phyloP scores from a whole-genome alignment of 2,888 invertebrate species.

The Hoplodrina blanda region DNA sequence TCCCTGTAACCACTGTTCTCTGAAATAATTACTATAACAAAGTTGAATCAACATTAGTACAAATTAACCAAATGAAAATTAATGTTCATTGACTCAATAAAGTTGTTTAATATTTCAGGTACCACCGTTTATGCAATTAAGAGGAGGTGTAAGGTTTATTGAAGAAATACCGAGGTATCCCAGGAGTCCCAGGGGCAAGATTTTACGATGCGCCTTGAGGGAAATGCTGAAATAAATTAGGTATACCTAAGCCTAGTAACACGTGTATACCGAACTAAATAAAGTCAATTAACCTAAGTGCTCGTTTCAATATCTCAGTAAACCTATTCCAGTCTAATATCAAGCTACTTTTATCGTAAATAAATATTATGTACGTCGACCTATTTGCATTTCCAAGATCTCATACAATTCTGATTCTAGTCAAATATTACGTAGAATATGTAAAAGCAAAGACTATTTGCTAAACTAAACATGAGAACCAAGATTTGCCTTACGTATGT shows the following conservation, averaged over 20 bases:
- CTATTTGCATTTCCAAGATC: constrained; percentile 48
- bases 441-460: constrained; percentile 52
- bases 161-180: constrained; percentile 92
- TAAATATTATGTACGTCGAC: constrained; percentile 36
- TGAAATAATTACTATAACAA: constrained; percentile 8
- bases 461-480: constrained; percentile 51
- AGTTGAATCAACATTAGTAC: constrained; percentile 28
- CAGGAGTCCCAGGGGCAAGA: constrained; percentile 93
- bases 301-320: constrained; percentile 23
- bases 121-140: constrained; percentile 91
- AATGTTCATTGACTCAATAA: constrained; percentile 57
- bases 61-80: constrained; percentile 58
- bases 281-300: constrained; percentile 34
- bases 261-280: constrained; percentile 24
- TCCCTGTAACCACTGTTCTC: neutral
- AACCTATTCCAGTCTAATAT: constrained; percentile 25
- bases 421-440: constrained; percentile 53
- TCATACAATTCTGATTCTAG: constrained; percentile 50
- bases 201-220: constrained; percentile 91
- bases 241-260: constrained; percentile 31
- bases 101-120: constrained; percentile 71
- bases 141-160: constrained; percentile 93
- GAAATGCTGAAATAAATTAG: constrained; percentile 79
- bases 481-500: constrained; percentile 37
- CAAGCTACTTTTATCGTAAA: constrained; percentile 23